These are phyloP conservation scores for Poecilia gillii DNA, from an alignment of 2,797 vertebrate genomes.

Conservation along the genomic window DNA sequence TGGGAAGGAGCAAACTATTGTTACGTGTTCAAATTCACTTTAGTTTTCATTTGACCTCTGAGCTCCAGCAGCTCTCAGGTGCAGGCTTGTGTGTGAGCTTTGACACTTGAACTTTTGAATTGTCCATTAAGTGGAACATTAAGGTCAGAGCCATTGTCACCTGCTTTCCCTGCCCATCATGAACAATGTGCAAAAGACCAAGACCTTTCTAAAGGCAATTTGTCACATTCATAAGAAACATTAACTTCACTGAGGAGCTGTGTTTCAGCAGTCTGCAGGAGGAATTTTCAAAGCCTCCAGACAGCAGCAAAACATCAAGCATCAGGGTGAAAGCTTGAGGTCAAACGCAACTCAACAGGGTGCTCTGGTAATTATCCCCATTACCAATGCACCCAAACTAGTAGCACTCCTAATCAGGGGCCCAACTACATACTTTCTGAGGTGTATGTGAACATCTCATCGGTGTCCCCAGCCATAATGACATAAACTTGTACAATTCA, in stretches of 20 bases:
- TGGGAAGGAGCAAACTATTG: neutral
- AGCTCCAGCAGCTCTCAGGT: neutral
- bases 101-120: slow-evolving; percentile 39
- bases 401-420: slow-evolving; percentile 5
- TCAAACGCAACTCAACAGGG: slow-evolving; percentile 30
- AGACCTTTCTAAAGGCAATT: slow-evolving; percentile 60
- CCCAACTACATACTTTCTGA: too few species aligned
- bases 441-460: too few species aligned
- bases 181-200: slow-evolving; percentile 41
- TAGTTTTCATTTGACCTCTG: slow-evolving; percentile 13
- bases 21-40: neutral
- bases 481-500: too few species aligned
- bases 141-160: slow-evolving; percentile 25
- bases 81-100: slow-evolving; percentile 22
- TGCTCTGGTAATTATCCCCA: slow-evolving; percentile 23
- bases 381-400: slow-evolving; percentile 15
- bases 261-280: slow-evolving; percentile 49
- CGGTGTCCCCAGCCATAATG: too few species aligned
- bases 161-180: slow-evolving; percentile 15
- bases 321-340: slow-evolving; percentile 42
- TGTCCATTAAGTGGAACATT: slow-evolving; percentile 12
- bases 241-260: slow-evolving; percentile 57
- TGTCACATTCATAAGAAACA: slow-evolving; percentile 66
- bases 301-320: slow-evolving; percentile 20
- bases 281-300: slow-evolving; percentile 28